phyloP scores from a whole-genome alignment of 2,888 invertebrate species.

The Polymixis lichenea region DNA sequence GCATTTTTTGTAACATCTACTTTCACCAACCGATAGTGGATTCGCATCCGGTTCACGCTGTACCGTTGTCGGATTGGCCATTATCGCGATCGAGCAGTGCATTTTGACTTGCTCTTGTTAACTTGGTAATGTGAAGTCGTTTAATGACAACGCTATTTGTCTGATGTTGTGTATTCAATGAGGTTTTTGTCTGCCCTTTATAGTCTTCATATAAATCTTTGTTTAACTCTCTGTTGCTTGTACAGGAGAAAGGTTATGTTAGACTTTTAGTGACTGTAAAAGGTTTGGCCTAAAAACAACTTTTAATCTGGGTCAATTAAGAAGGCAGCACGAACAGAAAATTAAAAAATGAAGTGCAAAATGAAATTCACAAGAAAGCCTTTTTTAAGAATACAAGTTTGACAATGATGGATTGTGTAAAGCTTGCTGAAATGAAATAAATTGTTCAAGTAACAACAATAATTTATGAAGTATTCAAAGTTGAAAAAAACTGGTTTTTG shows the following conservation, averaged over 20 bases:
- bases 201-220: conserved; percentile 1
- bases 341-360: conserved; percentile 24
- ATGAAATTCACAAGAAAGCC: conserved; percentile 24
- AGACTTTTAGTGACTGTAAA: background rate
- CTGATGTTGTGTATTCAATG: conserved; percentile 17
- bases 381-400: conserved; percentile 39
- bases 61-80: conserved; percentile 83
- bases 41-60: conserved; percentile 86
- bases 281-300: background rate
- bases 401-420: conserved; percentile 50
- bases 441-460: conserved; percentile 6
- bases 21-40: conserved; percentile 88
- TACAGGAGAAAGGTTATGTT: background rate
- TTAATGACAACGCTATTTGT: conserved; percentile 43
- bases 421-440: conserved; percentile 28
- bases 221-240: background rate
- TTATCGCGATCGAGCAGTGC: conserved; percentile 79
- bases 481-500: conserved; percentile 6
- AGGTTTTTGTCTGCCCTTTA: conserved; percentile 14
- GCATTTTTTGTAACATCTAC: conserved; percentile 90
- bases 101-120: conserved; percentile 70
- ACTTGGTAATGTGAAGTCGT: conserved; percentile 51
- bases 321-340: conserved; percentile 34
- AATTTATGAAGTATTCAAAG: conserved; percentile 8
- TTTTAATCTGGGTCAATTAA: conserved; percentile 23